These are phyloP conservation scores for Halichoeres trimaculatus DNA, from an alignment of 2,113 vertebrate genomes.

Conservation along the genomic window DNA sequence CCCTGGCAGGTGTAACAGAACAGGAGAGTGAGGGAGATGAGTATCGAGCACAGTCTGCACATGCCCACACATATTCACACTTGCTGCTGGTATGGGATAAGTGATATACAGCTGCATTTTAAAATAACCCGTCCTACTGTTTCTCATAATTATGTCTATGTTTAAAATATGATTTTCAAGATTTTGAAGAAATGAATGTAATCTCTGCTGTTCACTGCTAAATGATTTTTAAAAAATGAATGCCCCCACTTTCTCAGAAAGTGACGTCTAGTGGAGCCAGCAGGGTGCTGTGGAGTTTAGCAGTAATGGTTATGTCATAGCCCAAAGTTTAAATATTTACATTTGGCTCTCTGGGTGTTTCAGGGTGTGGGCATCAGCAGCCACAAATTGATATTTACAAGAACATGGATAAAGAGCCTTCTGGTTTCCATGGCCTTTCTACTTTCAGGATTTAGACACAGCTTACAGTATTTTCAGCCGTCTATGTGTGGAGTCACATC, in stretches of 20 bases:
- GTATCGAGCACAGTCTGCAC: constrained; percentile 30
- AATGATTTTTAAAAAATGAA: not conserved
- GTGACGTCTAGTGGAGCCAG: constrained; percentile 32
- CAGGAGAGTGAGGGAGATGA: constrained; percentile 22
- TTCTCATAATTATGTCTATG: not conserved
- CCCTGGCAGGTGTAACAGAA: constrained; percentile 27
- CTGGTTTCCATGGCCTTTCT: constrained; percentile 62
- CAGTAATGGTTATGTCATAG: constrained; percentile 66
- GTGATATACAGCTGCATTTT: constrained; percentile 2
- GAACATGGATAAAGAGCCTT: constrained; percentile 63
- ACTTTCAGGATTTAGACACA: constrained; percentile 58
- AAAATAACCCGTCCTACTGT: not conserved
- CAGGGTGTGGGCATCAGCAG: constrained; percentile 61
- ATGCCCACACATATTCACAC: constrained; percentile 45
- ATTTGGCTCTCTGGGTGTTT: constrained; percentile 65
- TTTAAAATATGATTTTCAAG: not conserved
- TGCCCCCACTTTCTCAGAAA: not conserved
- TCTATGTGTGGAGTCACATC: constrained; percentile 47
- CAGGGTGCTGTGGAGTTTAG: constrained; percentile 27
- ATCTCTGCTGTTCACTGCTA: too few relatives aligned
- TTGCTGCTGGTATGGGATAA: constrained; percentile 4
- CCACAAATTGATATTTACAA: constrained; percentile 78
- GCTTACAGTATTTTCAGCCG: constrained; percentile 42
- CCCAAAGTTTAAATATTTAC: constrained; percentile 71
- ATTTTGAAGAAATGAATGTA: too few relatives aligned